These are phyloP conservation scores for Xestoiulus laeticollis DNA, from an alignment of 2,888 invertebrate species.

Conservation along the genomic window DNA sequence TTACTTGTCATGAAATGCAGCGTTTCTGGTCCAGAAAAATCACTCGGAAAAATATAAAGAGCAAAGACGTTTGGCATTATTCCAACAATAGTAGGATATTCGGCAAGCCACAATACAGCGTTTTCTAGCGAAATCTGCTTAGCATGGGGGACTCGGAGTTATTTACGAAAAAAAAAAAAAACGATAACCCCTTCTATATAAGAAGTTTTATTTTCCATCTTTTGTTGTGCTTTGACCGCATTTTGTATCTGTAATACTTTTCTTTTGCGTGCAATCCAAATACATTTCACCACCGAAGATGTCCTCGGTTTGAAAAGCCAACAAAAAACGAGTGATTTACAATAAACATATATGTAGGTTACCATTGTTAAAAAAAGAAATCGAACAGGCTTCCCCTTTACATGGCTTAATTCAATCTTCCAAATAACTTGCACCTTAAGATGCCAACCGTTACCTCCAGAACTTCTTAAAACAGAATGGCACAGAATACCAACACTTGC, in stretches of 20 bases:
- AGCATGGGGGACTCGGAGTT: neutral
- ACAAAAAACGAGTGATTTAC: neutral
- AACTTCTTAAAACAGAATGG: no score
- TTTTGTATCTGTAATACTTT: neutral
- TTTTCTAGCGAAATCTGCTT: conserved; percentile 9
- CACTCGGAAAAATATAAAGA: neutral
- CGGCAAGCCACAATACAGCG: neutral
- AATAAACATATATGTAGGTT: neutral
- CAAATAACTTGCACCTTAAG: neutral
- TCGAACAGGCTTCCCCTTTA: neutral
- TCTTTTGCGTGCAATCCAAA: neutral
- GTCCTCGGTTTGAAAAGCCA: neutral
- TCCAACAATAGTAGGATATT: neutral
- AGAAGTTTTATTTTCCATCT: conserved; percentile 1
- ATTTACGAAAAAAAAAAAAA: neutral
- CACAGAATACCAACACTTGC: no score
- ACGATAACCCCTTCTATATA: neutral
- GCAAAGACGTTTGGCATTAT: conserved; percentile 9
- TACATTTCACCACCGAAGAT: neutral
- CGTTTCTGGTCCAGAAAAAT: conserved; percentile 9
- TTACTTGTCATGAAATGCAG: neutral
- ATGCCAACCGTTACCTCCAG: neutral
- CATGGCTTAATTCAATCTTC: neutral
- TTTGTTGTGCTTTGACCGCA: conserved; percentile 9
- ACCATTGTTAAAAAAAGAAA: neutral